phyloP scores from a whole-genome alignment of 1,140 invertebrate genomes.

The Cotesia typhae region DNA sequence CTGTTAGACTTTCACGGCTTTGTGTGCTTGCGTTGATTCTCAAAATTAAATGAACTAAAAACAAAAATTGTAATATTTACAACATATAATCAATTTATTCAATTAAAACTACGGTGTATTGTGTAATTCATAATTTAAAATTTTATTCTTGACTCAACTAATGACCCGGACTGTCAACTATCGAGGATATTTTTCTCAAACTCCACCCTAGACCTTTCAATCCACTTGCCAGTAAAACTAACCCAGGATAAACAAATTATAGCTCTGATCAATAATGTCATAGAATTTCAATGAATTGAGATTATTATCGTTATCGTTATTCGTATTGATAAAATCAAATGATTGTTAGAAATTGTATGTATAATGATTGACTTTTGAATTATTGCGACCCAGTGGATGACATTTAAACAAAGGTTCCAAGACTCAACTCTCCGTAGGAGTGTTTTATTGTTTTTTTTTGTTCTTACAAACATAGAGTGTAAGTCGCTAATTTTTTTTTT shows the following conservation, averaged over 20 bases:
- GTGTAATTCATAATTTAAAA: no score
- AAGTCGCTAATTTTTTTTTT: slow-evolving; percentile 28
- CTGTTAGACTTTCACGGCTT: slow-evolving; percentile 3
- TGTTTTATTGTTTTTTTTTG: slow-evolving; percentile 44
- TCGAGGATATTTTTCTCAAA: no score
- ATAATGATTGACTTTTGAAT: slow-evolving; percentile 50
- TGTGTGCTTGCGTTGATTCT: not conserved
- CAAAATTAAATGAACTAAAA: no score
- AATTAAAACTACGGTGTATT: no score
- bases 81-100: no score
- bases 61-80: no score
- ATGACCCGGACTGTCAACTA: no score
- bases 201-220: no score
- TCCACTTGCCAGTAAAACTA: no score
- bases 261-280: no score
- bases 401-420: slow-evolving; percentile 60
- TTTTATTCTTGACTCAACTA: no score
- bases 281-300: no score
- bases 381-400: slow-evolving; percentile 58
- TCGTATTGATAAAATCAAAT: slow-evolving; percentile 25
- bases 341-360: slow-evolving; percentile 27
- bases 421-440: slow-evolving; percentile 28
- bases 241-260: not conserved
- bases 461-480: slow-evolving; percentile 37
- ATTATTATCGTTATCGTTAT: slow-evolving; percentile 5